Percentiles rank a stretch among this genome's conserved stretches.
Conservation (phyloP, 2,113 vertebrate genomes). For the Lepus americanus region DNA sequence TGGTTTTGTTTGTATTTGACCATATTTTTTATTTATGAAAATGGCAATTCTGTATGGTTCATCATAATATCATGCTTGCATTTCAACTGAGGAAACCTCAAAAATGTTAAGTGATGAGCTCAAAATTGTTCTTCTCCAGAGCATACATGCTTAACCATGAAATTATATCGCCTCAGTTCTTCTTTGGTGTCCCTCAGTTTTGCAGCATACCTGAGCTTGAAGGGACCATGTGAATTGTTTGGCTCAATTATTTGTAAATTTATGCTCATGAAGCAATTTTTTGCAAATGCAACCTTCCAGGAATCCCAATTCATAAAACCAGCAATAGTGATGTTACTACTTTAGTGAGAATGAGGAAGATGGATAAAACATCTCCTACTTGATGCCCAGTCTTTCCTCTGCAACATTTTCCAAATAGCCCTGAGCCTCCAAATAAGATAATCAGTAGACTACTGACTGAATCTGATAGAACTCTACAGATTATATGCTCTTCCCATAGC, state of each 20-base stretch:
- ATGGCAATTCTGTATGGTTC: neutral
- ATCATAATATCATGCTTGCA: neutral
- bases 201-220: neutral
- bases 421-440: neutral
- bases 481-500: neutral
- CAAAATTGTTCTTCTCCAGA: neutral
- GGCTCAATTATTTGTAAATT: neutral
- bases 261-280: neutral
- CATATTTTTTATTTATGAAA: neutral
- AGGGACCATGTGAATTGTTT: neutral
- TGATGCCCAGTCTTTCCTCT: neutral
- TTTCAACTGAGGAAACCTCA: conserved; percentile 2
- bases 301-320: neutral
- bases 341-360: neutral
- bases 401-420: neutral
- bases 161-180: neutral
- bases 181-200: neutral
- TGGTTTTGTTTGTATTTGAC: neutral
- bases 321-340: neutral
- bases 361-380: neutral
- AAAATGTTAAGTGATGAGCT: neutral
- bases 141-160: neutral
- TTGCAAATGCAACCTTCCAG: neutral
- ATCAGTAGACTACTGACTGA: neutral
- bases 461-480: neutral